Base-by-base conservation (phyloP, 2,888 invertebrate species). In the Heteromurus nitidus region DNA sequence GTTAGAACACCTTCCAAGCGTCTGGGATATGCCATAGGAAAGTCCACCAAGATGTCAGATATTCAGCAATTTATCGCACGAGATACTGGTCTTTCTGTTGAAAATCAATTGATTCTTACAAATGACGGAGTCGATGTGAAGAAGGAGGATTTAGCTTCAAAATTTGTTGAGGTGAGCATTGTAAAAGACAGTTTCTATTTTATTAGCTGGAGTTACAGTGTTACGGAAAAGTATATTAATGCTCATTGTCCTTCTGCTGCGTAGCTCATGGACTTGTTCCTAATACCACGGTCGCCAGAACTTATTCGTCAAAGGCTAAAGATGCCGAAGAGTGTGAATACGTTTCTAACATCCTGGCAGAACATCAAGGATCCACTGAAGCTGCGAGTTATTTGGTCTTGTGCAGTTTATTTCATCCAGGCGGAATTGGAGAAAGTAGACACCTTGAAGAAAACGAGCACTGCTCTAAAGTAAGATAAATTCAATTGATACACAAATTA, bases 51-150 rank as follows among this genome's bases (percentile, higher is more conserved):
- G 68, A 84, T 87, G 47, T 68, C 64, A 2, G 82, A 85, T 20
- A 80, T 87, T 26, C 74, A 82, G 36, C 64, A 77, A 7, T 81
- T 84, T 67, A 83, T 87, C 72, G 67, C 69, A 0, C 62, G 81
- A 22, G 83, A 85, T 47, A 83, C 75, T 1, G 82, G 82, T 16
- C 18, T 85, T 55, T 16, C 64, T 31, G 26, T 67, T 0, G 82
- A 84, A 1, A 74, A 84, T 70, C 85, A 85, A 36, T 60, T 87
- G 16, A 68, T 87, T 36, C 62, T 87, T n/a, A 87, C 86, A 11
- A 72, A 69, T 30, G 85, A 87, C 31, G 87, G 86, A 5, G 58
- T 83, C 3, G 84, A 84, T 42, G 74, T 82, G 13, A 76, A 77
- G 24, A 62, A 62, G 3, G 70, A 77, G 13, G 84, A 85, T 31